Conservation (phyloP, 2,113 vertebrate genomes). For the Siphamia tubifer region DNA sequence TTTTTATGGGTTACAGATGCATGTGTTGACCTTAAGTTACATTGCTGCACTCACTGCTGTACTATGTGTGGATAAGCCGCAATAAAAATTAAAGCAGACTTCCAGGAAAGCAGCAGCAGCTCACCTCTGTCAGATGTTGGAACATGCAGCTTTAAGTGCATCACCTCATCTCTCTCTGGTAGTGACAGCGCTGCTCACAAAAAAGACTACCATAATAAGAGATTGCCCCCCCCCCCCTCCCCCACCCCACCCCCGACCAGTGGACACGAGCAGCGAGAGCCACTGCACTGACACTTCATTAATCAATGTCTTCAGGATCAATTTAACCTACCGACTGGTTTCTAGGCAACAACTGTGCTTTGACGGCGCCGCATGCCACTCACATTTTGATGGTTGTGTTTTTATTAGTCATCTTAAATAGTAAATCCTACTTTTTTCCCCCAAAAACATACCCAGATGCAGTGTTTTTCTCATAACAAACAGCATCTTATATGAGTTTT, state of each 20-base stretch:
- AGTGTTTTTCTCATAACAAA: too few species aligned
- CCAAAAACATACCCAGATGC: too few species aligned
- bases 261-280: neutral
- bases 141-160: neutral
- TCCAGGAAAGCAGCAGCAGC: neutral
- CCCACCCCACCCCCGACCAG: neutral
- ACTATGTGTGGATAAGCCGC: neutral
- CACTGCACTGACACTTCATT: conserved; percentile 18
- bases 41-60: neutral
- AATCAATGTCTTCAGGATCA: conserved; percentile 28
- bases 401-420: neutral
- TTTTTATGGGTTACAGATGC: too few species aligned
- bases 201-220: neutral
- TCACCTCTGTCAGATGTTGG: neutral
- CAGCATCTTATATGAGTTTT: too few species aligned
- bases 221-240: neutral
- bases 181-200: neutral
- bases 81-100: neutral
- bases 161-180: neutral
- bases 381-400: conserved; percentile 2
- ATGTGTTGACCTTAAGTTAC: neutral
- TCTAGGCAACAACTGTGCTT: conserved; percentile 42
- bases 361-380: neutral
- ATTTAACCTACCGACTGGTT: conserved; percentile 15
- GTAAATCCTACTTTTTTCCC: neutral